These are phyloP conservation scores for Laspeyria flexula DNA, from an alignment of 2,888 invertebrate genomes.

Conservation along the genomic window DNA sequence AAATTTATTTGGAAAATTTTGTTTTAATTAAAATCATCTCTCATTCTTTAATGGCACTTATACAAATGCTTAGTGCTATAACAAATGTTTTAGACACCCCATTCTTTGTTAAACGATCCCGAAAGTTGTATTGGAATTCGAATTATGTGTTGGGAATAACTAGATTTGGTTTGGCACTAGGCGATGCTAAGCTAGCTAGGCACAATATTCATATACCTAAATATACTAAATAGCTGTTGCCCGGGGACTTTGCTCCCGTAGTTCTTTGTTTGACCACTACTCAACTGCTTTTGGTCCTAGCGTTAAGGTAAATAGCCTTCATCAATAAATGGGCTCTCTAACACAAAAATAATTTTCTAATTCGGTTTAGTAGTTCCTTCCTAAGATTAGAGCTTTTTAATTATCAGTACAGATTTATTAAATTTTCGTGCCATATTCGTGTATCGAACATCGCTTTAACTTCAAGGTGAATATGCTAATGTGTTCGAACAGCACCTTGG, in stretches of 20 bases:
- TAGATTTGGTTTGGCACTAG: not conserved
- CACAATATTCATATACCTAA: too few species aligned
- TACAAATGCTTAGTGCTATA: not conserved
- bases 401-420: too few species aligned
- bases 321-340: too few species aligned
- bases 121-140: not conserved
- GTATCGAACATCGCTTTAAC: not conserved
- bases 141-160: conserved; percentile 8
- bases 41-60: not conserved
- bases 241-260: too few species aligned
- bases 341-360: too few species aligned
- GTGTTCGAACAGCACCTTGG: not conserved
- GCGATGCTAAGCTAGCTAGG: not conserved
- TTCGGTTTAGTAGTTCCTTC: too few species aligned
- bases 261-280: too few species aligned
- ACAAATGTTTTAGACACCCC: not conserved
- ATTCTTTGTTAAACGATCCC: not conserved
- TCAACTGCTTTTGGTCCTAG: too few species aligned
- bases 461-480: not conserved
- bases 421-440: not conserved
- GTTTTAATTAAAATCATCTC: not conserved
- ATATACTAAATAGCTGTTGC: too few species aligned
- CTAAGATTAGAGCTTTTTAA: too few species aligned
- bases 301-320: too few species aligned
- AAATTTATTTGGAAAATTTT: not conserved